Conservation (phyloP, 2,888 invertebrate genomes). For the Hoplodrina ambigua region DNA sequence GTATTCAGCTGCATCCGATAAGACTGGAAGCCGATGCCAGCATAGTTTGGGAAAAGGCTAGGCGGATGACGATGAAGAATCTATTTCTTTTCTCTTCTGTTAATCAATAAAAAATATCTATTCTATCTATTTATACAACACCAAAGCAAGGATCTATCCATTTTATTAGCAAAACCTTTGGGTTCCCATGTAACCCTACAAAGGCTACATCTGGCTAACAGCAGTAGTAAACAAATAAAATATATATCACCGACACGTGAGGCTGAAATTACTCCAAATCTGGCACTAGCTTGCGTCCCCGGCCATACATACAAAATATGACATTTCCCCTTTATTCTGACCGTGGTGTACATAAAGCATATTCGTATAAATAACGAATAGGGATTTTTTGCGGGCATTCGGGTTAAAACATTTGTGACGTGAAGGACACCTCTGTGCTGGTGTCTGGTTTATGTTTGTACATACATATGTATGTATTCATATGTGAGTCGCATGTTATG, state of each 20-base stretch:
- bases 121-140: neutral
- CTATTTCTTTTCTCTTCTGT: too few species aligned
- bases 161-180: constrained; percentile 27
- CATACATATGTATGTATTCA: constrained; percentile 56
- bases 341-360: constrained; percentile 50
- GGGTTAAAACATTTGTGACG: constrained; percentile 54
- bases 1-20: too few species aligned
- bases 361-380: constrained; percentile 57
- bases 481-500: constrained; percentile 43
- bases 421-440: constrained; percentile 48
- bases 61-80: too few species aligned
- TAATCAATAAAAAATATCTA: neutral
- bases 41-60: too few species aligned
- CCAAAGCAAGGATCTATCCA: neutral
- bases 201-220: constrained; percentile 41
- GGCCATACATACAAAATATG: constrained; percentile 59
- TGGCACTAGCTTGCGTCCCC: constrained; percentile 42
- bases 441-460: constrained; percentile 38
- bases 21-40: too few species aligned
- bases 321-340: constrained; percentile 57
- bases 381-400: constrained; percentile 51
- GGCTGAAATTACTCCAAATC: constrained; percentile 50
- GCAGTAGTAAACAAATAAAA: constrained; percentile 57
- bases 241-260: constrained; percentile 46
- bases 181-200: constrained; percentile 17